Percentiles rank a stretch among this genome's conserved stretches.
These are phyloP conservation scores for Sphenopsis melanotis DNA, from an alignment of 2,797 vertebrate species.

Conservation along the genomic window DNA sequence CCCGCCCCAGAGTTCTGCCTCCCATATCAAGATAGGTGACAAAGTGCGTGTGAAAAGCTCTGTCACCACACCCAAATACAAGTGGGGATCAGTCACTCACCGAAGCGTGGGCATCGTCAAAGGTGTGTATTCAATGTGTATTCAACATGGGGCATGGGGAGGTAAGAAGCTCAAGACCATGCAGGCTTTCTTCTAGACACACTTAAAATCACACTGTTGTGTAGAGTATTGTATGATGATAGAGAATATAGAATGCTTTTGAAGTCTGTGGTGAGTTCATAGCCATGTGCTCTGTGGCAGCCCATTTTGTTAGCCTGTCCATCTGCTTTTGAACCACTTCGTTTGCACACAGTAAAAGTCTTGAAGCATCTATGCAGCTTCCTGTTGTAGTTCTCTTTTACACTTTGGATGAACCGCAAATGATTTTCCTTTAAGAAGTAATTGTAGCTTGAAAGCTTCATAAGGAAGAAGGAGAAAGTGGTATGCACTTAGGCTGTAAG, in stretches of 20 bases:
- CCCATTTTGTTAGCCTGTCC: background rate
- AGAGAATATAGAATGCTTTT: background rate
- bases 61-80: conserved; percentile 96
- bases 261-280: background rate
- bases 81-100: conserved; percentile 98
- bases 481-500: background rate
- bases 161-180: background rate
- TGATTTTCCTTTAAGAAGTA: background rate
- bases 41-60: conserved; percentile 94
- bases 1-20: conserved; percentile 93
- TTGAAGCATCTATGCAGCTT: background rate
- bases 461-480: background rate
- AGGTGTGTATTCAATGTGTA: conserved; percentile 72
- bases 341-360: background rate
- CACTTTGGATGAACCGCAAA: background rate
- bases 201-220: background rate
- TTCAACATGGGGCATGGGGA: background rate
- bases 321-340: background rate
- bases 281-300: rapidly evolving
- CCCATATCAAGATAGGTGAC: conserved; percentile 99
- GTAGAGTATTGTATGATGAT: background rate
- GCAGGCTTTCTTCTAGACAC: background rate
- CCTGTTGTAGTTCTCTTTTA: background rate
- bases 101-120: conserved; percentile 95
- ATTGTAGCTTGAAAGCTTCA: background rate